Evolutionary conservation across 2,797 vertebrate species (phyloP).

Genomic region (Myotis daubentonii): DNA sequence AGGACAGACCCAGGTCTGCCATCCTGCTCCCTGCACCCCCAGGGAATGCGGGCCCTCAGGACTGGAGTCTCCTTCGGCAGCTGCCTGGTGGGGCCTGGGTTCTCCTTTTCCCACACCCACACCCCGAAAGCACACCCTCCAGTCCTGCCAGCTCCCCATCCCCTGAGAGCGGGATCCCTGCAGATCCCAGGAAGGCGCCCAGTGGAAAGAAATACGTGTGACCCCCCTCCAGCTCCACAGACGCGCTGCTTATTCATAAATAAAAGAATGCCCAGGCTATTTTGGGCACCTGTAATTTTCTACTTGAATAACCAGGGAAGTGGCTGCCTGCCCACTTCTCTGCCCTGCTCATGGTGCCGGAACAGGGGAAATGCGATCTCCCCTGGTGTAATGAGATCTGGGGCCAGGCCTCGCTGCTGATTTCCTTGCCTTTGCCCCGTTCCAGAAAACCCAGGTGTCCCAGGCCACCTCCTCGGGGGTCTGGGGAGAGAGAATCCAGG

Average conservation of each 20-base stretch:
- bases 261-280: slow-evolving; percentile 82
- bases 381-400: slow-evolving; percentile 32
- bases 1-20: background rate
- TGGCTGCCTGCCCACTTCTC: slow-evolving; percentile 75
- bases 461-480: background rate
- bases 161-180: background rate
- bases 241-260: slow-evolving; percentile 80
- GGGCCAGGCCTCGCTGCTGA: slow-evolving; percentile 38
- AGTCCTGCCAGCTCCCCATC: background rate
- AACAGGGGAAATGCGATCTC: slow-evolving; percentile 70
- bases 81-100: background rate
- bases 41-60: background rate
- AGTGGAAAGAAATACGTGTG: slow-evolving; percentile 12
- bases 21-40: background rate
- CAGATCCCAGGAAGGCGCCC: background rate
- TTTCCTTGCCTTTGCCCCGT: slow-evolving; percentile 59
- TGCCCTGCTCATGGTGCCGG: background rate
- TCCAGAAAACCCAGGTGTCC: slow-evolving; percentile 22
- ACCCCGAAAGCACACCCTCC: background rate
- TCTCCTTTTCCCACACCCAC: background rate
- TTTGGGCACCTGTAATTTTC: slow-evolving; percentile 84
- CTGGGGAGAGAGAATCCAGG: background rate
- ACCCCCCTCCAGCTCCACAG: slow-evolving; percentile 62
- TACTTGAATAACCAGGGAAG: slow-evolving; percentile 80
- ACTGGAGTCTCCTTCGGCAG: background rate